phyloP scores from a whole-genome alignment of 2,113 vertebrate genomes.

The Ptilorrhoa leucosticta region DNA sequence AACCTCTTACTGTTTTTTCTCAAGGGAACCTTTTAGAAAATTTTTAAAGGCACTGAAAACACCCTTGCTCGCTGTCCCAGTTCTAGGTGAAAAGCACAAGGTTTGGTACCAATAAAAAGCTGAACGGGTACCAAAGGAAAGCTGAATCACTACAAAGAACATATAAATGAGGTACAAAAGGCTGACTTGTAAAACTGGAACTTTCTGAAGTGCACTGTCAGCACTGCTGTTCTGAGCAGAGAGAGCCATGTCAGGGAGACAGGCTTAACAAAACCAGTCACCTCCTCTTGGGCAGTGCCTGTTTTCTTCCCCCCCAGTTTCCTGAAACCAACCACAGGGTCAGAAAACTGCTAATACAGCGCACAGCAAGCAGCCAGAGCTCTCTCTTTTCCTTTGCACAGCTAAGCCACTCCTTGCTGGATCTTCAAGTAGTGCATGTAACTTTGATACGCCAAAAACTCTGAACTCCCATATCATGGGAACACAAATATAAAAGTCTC shows the following conservation, averaged over 20 bases:
- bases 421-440: accelerated
- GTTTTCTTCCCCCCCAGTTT: neutral
- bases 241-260: neutral
- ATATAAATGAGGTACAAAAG: neutral
- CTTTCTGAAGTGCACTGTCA: neutral
- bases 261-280: neutral
- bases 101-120: neutral
- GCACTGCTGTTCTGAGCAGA: neutral
- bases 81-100: neutral
- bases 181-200: neutral
- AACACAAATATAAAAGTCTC: neutral
- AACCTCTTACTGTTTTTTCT: neutral
- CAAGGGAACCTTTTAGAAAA: neutral
- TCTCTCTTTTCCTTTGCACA: neutral
- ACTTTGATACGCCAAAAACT: neutral
- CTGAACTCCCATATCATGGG: accelerated
- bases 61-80: accelerated
- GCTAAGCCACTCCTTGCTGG: neutral
- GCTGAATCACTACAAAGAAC: neutral
- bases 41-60: neutral
- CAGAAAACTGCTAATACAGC: neutral
- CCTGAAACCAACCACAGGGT: neutral
- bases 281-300: neutral
- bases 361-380: neutral
- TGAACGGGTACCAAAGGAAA: neutral